A percentile compares a stretch with the other conserved stretches of the same genome.
Conservation (phyloP, 2,888 invertebrate species). For the Andrena hattorfiana region DNA sequence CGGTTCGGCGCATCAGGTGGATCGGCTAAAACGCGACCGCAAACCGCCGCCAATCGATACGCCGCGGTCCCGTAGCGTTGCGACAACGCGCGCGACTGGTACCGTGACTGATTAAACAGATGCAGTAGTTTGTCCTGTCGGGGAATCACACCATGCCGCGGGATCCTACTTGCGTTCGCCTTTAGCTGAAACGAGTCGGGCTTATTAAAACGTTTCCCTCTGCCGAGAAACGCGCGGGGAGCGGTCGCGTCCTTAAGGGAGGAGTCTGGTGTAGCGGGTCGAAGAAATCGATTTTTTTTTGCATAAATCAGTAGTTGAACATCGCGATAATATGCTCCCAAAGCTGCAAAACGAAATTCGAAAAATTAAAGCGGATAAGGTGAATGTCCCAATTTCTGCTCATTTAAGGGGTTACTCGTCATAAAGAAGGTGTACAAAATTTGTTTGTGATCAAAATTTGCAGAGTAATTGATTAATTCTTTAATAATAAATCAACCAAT, state of each 20-base stretch:
- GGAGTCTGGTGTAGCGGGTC: too few species aligned
- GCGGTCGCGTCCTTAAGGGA: neutral
- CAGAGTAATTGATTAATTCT: too few species aligned
- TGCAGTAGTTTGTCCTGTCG: conserved; percentile 22
- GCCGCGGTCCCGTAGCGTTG: neutral
- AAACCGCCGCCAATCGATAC: conserved; percentile 52
- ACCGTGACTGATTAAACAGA: conserved; percentile 33
- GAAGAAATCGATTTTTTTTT: too few species aligned
- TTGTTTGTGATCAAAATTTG: too few species aligned
- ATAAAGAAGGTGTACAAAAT: too few species aligned
- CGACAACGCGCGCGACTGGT: conserved; percentile 16
- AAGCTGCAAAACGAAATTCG: too few species aligned
- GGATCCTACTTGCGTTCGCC: neutral
- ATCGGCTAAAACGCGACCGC: conserved; percentile 46
- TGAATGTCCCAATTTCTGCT: too few species aligned
- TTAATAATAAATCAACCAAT: too few species aligned
- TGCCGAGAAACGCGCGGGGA: conserved; percentile 5
- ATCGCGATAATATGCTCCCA: too few species aligned
- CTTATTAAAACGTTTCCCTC: conserved; percentile 37
- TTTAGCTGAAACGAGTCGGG: conserved; percentile 23
- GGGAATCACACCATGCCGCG: conserved; percentile 11
- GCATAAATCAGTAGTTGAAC: too few species aligned
- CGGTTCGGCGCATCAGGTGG: conserved; percentile 46
- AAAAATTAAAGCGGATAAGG: too few species aligned
- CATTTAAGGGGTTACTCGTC: too few species aligned